Conservation (phyloP, 2,888 invertebrate genomes). For the Timema cristinae region DNA sequence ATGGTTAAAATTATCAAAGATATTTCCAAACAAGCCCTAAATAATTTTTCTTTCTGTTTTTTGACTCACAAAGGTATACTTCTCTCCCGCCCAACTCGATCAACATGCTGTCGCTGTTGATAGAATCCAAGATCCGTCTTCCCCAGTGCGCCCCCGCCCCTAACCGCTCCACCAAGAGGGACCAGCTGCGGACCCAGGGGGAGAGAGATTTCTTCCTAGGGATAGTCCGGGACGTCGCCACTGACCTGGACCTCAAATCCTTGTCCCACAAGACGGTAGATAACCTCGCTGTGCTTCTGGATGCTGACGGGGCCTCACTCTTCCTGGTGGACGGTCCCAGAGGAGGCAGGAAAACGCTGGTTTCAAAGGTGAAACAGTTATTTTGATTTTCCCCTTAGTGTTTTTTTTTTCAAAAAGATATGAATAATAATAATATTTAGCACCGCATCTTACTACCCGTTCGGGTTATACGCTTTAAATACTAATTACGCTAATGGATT, state of each 20-base stretch:
- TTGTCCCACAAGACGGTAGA: constrained; percentile 49
- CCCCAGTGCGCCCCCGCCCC: constrained; percentile 48
- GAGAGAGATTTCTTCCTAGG: constrained; percentile 51
- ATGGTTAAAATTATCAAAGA: too few species aligned
- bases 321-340: constrained; percentile 49
- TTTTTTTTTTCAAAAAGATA: too few species aligned
- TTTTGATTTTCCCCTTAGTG: too few species aligned
- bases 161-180: constrained; percentile 46
- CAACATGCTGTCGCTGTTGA: constrained; percentile 49
- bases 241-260: constrained; percentile 49
- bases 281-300: constrained; percentile 47
- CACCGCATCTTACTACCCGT: too few species aligned
- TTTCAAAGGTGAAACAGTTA: constrained; percentile 42
- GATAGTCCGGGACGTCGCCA: constrained; percentile 51
- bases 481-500: too few species aligned
- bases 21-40: too few species aligned
- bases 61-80: constrained; percentile 39
- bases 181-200: constrained; percentile 41
- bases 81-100: constrained; percentile 50
- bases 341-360: constrained; percentile 44
- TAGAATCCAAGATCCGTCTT: constrained; percentile 49
- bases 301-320: constrained; percentile 49
- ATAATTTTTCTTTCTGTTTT: too few species aligned
- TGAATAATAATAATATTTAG: too few species aligned
- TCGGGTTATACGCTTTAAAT: too few species aligned